phyloP scores from a whole-genome alignment of 2,888 invertebrate species.

The Synergus umbraculus region DNA sequence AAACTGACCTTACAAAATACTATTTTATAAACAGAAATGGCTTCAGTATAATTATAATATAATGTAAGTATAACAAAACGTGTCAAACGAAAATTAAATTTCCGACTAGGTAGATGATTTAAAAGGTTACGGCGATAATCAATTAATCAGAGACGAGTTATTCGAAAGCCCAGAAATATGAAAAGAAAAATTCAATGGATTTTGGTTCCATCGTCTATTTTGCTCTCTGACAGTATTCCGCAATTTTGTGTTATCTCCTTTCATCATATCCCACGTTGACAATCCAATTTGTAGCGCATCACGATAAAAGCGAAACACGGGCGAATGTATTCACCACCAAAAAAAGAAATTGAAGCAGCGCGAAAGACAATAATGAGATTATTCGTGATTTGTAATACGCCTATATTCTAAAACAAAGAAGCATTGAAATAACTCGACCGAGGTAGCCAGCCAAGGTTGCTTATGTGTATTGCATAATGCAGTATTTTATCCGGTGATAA shows the following conservation, averaged over 20 bases:
- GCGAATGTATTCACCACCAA: conserved; percentile 41
- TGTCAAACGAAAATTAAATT: not conserved
- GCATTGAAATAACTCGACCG: conserved; percentile 54
- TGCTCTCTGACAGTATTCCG: conserved; percentile 41
- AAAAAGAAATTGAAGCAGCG: conserved; percentile 36
- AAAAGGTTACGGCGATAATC: not conserved
- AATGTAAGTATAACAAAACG: not conserved
- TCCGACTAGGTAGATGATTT: not conserved
- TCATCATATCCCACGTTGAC: conserved; percentile 60
- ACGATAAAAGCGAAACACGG: conserved; percentile 55
- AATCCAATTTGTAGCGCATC: conserved; percentile 70
- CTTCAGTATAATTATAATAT: not conserved
- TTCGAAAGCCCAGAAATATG: conserved; percentile 17
- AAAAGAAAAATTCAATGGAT: conserved; percentile 26
- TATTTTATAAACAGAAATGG: not conserved
- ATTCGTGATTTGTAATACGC: conserved; percentile 55
- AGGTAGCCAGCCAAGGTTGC: conserved; percentile 48
- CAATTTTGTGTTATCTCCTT: conserved; percentile 48
- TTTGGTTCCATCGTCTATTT: conserved; percentile 24
- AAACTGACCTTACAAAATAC: too few species aligned
- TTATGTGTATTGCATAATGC: conserved; percentile 67
- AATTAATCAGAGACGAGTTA: not conserved
- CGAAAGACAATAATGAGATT: conserved; percentile 61
- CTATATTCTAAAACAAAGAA: conserved; percentile 61
- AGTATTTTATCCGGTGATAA: conserved; percentile 68